These are phyloP conservation scores for Cyprinodon tularosa DNA, from an alignment of 2,113 vertebrate species.

Conservation along the genomic window DNA sequence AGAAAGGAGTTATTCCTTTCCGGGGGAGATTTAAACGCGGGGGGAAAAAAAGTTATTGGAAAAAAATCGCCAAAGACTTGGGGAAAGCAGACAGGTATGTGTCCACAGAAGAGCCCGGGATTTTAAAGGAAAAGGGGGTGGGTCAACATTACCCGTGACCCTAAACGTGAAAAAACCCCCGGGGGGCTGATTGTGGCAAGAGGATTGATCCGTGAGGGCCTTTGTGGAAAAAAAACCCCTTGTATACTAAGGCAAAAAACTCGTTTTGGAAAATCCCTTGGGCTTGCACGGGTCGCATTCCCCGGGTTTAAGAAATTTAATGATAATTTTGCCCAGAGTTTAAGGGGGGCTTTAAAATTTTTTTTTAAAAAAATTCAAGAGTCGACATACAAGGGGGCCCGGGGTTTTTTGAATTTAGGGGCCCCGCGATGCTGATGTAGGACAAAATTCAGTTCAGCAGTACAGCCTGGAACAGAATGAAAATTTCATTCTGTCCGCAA, in stretches of 20 bases:
- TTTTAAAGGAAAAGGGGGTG: constrained; percentile 71
- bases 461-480: constrained; percentile 66
- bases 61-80: constrained; percentile 35
- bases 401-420: constrained; percentile 72
- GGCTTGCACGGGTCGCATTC: constrained; percentile 61
- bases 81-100: constrained; percentile 69
- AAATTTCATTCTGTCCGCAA: constrained; percentile 66
- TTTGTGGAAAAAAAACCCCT: constrained; percentile 61
- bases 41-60: no score
- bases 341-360: not conserved
- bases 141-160: constrained; percentile 62
- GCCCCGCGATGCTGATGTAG: constrained; percentile 76
- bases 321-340: constrained; percentile 69
- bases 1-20: no score
- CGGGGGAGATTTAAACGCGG: no score
- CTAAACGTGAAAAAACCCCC: constrained; percentile 65
- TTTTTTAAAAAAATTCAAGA: not conserved
- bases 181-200: constrained; percentile 68
- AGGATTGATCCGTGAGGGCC: constrained; percentile 73
- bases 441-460: constrained; percentile 68
- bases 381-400: constrained; percentile 55
- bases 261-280: constrained; percentile 72
- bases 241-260: constrained; percentile 74
- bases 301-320: constrained; percentile 56
- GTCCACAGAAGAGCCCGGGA: constrained; percentile 78